These are phyloP conservation scores for Carlito syrichta DNA, from an alignment of 2,113 vertebrate genomes.

Conservation along the genomic window DNA sequence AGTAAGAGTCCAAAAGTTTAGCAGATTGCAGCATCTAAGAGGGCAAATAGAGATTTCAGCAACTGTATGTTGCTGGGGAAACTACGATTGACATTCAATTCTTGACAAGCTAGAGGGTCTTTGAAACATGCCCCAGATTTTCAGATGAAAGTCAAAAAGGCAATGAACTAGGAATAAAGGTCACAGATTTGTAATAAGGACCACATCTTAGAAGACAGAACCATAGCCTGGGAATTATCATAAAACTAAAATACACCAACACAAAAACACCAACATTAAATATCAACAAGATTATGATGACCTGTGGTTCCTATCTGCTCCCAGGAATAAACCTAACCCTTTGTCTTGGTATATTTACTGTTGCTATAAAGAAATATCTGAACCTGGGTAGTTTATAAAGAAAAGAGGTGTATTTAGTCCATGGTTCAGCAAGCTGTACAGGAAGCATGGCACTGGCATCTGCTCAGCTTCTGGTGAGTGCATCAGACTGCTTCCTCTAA, in stretches of 20 bases:
- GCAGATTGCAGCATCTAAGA: neutral
- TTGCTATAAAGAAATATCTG: neutral
- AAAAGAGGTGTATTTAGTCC: no score
- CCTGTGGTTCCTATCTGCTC: no score
- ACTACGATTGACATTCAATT: neutral
- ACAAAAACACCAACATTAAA: neutral
- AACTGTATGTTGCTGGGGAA: neutral
- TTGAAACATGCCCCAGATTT: neutral
- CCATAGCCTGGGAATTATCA: neutral
- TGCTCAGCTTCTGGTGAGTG: neutral
- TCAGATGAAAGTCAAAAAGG: neutral
- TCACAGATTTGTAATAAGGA: neutral
- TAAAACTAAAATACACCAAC: neutral
- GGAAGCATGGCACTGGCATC: no score
- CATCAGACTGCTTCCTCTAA: neutral
- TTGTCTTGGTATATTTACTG: neutral
- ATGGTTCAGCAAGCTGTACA: no score
- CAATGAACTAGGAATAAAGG: neutral
- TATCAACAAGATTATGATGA: neutral
- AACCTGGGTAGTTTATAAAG: neutral
- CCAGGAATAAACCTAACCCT: neutral
- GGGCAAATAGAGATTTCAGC: neutral
- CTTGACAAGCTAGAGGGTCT: neutral
- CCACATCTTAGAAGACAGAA: neutral
- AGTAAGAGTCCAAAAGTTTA: neutral